These are phyloP conservation scores for Xestia xanthographa DNA, from an alignment of 2,888 invertebrate genomes.

Conservation along the genomic window DNA sequence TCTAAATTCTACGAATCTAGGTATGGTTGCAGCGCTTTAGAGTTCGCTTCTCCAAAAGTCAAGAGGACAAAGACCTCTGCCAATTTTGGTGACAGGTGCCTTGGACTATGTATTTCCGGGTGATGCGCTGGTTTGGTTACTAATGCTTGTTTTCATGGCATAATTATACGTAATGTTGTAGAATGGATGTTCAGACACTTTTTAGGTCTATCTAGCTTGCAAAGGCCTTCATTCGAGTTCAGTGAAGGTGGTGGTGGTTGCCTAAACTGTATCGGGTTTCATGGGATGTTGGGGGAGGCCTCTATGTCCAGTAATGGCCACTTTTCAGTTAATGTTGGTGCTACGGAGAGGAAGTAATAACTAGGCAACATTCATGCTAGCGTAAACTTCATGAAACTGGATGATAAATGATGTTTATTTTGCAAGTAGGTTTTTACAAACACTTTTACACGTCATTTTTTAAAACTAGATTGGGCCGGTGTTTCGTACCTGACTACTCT, in stretches of 20 bases:
- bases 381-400: not conserved
- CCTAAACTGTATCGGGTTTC: not conserved
- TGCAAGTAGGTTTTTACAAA: no score
- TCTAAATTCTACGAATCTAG: constrained; percentile 15
- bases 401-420: no score
- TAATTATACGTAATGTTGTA: not conserved
- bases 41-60: constrained; percentile 1
- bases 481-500: no score
- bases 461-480: no score
- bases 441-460: no score
- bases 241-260: not conserved
- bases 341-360: not conserved
- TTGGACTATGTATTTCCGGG: constrained; percentile 27
- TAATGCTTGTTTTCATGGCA: constrained; percentile 10
- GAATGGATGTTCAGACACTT: not conserved
- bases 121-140: constrained; percentile 15
- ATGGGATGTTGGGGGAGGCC: not conserved
- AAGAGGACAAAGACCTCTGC: constrained; percentile 35
- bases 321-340: not conserved
- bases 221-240: not conserved
- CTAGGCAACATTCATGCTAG: not conserved
- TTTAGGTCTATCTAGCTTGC: not conserved
- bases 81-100: not conserved
- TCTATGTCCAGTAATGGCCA: not conserved
- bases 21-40: constrained; percentile 1